Percentiles rank a stretch among this genome's conserved stretches.
Conservation (phyloP, 2,888 invertebrate species). For the Meloe dianella region DNA sequence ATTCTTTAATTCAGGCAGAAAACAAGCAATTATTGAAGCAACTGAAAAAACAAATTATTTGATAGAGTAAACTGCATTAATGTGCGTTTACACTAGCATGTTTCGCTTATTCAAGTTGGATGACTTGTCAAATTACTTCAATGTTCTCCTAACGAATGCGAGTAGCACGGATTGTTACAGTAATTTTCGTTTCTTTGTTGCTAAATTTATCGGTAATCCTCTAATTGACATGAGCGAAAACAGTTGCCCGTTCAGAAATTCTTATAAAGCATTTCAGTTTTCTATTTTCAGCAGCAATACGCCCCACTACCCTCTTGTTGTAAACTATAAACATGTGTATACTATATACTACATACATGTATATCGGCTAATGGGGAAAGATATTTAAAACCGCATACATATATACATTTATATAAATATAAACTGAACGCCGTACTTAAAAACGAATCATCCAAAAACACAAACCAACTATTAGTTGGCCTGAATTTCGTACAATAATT, state of each 20-base stretch:
- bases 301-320: slow-evolving; percentile 7
- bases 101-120: no score
- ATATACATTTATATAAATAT: neutral
- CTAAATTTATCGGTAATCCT: no score
- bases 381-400: neutral
- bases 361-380: neutral
- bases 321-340: neutral
- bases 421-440: neutral
- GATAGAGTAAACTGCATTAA: no score
- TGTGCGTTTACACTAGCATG: no score
- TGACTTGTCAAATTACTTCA: no score
- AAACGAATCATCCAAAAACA: neutral
- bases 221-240: no score
- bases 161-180: no score
- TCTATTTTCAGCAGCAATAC: neutral
- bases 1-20: neutral
- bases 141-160: no score
- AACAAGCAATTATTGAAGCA: neutral
- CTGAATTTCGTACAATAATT: neutral
- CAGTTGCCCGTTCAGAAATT: no score
- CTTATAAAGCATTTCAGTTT: neutral
- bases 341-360: neutral
- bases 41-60: neutral
- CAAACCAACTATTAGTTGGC: neutral
- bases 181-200: no score